Evolutionary conservation across 2,797 vertebrate species (phyloP), one percentile per base, ranked within the genome.

Genomic region (Amniataba percoides): DNA sequence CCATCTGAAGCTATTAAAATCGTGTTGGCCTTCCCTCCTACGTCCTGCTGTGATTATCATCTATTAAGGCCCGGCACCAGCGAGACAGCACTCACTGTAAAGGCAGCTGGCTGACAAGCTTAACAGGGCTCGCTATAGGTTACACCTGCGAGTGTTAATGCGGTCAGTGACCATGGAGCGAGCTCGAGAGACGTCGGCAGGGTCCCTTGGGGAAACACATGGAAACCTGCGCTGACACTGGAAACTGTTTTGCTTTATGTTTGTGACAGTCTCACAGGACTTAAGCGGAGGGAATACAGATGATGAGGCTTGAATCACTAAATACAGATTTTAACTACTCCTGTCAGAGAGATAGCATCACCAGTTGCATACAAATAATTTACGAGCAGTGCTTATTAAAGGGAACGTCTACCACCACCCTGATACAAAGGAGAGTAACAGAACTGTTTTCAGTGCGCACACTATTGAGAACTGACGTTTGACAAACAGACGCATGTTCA

Each of bases 1-100:
- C 83, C 79, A 88, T 89, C 86, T 69, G 61, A 86, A 71, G 81
- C 86, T 87, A 82, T 91, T 92, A 90, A 91, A 92, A 81, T 69
- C 51, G 10, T 55, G 81, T 84, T 66, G 80, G 80, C 76, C 80
- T 70, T 67, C 71, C 77, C 81, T 84, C 80, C 78, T 65, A 70
- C 49, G 53, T 81, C 82, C 87, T 59, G 8, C 86, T 82, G 87
- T 86, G 84, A 92, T 93, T 88, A 92, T 89, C 88, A 83, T 84
- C 87, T 83, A 90, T 93, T 93, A 90, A 86, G 84, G 64, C 65
- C 59, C 80, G n/a, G 73, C 67, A 66, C 71, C 81, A 64, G 80
- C 45, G 86, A 85, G 84, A 78, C 80, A 31, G 60, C 42, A 27
- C 65, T 71, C 81, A 56, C 57, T 7, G 57, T 27, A 58, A 78